phyloP scores from a whole-genome alignment of 2,888 invertebrate species.

The Geotrupes spiniger region DNA sequence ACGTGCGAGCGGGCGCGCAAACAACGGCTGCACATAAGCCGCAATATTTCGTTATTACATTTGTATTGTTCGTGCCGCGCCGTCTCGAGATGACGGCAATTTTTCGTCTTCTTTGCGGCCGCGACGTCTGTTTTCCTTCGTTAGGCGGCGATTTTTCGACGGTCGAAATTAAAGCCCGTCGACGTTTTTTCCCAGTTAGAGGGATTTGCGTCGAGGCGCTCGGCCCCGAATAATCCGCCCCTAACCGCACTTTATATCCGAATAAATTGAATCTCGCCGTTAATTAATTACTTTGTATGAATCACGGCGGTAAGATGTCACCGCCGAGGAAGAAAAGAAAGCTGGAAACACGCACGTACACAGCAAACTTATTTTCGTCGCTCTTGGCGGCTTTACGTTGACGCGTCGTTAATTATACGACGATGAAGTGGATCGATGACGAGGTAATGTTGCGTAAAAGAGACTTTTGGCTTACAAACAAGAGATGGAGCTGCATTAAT shows the following conservation, averaged over 20 bases:
- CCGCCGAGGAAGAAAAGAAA: no score
- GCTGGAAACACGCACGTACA: no score
- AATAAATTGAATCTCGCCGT: neutral
- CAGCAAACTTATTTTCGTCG: no score
- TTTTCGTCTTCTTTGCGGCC: constrained; percentile 14
- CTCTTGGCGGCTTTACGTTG: no score
- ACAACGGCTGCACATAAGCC: neutral
- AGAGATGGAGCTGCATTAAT: no score
- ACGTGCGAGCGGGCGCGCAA: no score
- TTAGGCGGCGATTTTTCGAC: constrained; percentile 24
- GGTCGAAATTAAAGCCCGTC: constrained; percentile 23
- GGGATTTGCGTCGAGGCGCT: constrained; percentile 25
- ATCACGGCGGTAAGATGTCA: neutral
- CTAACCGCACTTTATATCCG: constrained; percentile 17
- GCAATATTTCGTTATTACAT: constrained; percentile 5
- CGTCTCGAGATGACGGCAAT: constrained; percentile 7
- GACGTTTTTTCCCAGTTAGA: constrained; percentile 28
- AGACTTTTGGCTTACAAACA: no score
- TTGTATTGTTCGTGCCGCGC: constrained; percentile 2
- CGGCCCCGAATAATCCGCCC: constrained; percentile 22
- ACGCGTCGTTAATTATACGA: no score
- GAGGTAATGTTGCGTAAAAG: no score
- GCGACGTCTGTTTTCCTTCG: constrained; percentile 17
- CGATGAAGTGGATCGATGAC: no score
- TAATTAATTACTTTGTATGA: constrained; percentile 4